Evolutionary conservation across 2,113 vertebrate genomes (phyloP).

Genomic region (Tringa solitaria): DNA sequence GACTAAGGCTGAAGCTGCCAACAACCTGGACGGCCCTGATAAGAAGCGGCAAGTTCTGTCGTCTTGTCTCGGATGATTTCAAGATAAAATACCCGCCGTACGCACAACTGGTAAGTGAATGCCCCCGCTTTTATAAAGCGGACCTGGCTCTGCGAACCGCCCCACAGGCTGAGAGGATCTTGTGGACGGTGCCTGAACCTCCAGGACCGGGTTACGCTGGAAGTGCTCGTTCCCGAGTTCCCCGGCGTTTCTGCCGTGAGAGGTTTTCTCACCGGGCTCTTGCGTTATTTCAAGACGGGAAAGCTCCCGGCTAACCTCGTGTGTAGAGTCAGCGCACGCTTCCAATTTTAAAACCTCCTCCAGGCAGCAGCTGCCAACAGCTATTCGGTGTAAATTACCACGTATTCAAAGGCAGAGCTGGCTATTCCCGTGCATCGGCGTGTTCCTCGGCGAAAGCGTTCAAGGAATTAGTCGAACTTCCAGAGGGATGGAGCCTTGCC

Average conservation of each 20-base stretch:
- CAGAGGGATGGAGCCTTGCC: not conserved
- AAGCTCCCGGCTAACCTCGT: not conserved
- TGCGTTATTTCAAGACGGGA: not conserved
- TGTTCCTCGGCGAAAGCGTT: not conserved
- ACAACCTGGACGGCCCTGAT: not conserved
- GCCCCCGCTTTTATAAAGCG: rapidly evolving
- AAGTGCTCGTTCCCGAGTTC: not conserved
- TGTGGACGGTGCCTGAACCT: not conserved
- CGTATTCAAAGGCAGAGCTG: not conserved
- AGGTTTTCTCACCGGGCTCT: not conserved
- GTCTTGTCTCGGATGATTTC: not conserved
- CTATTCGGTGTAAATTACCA: not conserved
- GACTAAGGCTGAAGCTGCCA: not conserved
- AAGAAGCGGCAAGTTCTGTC: not conserved
- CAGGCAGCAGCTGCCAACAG: not conserved
- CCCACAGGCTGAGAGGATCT: not conserved
- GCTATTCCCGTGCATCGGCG: not conserved
- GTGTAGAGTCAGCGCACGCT: rapidly evolving
- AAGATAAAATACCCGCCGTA: not conserved
- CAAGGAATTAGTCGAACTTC: not conserved
- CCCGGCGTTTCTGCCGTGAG: not conserved
- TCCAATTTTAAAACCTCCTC: not conserved
- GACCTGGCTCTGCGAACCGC: not conserved
- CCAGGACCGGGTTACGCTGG: not conserved
- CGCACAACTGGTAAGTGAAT: not conserved